Evolutionary conservation across 1,140 invertebrate species (phyloP).

Genomic region (Drosophila virilis): DNA sequence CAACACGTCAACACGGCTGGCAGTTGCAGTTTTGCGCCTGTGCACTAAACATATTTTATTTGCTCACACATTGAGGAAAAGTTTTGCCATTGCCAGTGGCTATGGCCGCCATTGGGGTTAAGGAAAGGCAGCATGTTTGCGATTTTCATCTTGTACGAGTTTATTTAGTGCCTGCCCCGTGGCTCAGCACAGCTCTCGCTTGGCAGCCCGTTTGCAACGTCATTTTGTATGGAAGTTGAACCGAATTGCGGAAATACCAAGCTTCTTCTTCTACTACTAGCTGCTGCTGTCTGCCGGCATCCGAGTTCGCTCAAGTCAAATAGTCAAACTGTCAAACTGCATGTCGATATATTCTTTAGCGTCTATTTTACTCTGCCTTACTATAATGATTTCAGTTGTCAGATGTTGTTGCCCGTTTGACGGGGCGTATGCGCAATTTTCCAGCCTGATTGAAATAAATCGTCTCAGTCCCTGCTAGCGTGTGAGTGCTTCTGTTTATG

Average conservation of each 20-base stretch:
- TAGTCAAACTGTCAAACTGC: constrained; percentile 76
- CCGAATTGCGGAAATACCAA: constrained; percentile 31
- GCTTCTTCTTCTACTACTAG: neutral
- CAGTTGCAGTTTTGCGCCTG: constrained; percentile 42
- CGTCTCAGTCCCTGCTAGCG: constrained; percentile 14
- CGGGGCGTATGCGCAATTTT: constrained; percentile 67
- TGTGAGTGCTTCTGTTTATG: constrained; percentile 9
- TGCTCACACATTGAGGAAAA: constrained; percentile 45
- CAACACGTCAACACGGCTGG: constrained; percentile 49
- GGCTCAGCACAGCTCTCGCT: constrained; percentile 3
- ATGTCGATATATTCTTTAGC: constrained; percentile 70
- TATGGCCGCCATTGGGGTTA: constrained; percentile 21
- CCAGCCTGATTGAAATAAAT: constrained; percentile 67
- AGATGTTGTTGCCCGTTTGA: constrained; percentile 47
- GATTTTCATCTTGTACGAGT: constrained; percentile 77
- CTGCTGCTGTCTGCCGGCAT: constrained; percentile 41
- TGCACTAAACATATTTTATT: constrained; percentile 54
- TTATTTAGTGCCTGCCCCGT: constrained; percentile 51
- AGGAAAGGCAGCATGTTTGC: constrained; percentile 58
- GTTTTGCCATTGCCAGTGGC: constrained; percentile 40
- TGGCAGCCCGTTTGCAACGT: constrained; percentile 41
- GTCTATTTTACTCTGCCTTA: constrained; percentile 51
- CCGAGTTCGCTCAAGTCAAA: constrained; percentile 73
- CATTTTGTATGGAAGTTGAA: constrained; percentile 30
- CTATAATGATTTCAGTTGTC: constrained; percentile 76